These are phyloP conservation scores for Oenanthe oenanthe DNA, from an alignment of 2,113 vertebrate genomes.

Conservation along the genomic window DNA sequence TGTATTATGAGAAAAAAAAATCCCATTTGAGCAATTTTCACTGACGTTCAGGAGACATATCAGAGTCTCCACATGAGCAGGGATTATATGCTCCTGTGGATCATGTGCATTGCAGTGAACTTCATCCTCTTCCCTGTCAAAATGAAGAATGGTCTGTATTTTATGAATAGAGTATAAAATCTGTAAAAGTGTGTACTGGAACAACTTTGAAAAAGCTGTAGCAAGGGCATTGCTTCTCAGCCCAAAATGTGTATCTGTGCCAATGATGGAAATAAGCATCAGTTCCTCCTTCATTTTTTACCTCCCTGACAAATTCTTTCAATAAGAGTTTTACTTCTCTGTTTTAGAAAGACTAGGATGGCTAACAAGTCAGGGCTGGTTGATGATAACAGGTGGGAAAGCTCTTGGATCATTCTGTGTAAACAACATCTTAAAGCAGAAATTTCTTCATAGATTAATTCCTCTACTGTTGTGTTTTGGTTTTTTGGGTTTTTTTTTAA, in stretches of 20 bases:
- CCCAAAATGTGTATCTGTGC: background rate
- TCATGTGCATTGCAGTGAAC: background rate
- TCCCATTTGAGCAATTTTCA: background rate
- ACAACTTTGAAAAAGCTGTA: background rate
- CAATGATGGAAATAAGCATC: background rate
- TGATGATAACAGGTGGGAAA: background rate
- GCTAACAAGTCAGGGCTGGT: background rate
- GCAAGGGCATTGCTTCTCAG: background rate
- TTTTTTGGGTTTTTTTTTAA: background rate
- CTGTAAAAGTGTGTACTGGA: background rate
- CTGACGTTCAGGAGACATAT: background rate
- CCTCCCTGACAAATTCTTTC: background rate
- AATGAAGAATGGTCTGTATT: background rate
- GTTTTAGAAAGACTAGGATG: background rate
- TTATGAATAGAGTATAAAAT: background rate
- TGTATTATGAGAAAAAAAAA: background rate
- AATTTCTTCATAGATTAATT: background rate
- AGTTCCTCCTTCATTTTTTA: background rate
- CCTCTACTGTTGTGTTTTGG: background rate
- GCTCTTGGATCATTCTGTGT: background rate
- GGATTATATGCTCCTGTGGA: background rate
- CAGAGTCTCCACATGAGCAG: background rate
- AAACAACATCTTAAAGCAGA: background rate
- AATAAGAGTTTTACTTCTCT: background rate
- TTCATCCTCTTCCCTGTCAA: background rate